A percentile compares a stretch with the other conserved stretches of the same genome.
phyloP scores from a whole-genome alignment of 1,140 invertebrate genomes.

The Calliphora vicina region DNA sequence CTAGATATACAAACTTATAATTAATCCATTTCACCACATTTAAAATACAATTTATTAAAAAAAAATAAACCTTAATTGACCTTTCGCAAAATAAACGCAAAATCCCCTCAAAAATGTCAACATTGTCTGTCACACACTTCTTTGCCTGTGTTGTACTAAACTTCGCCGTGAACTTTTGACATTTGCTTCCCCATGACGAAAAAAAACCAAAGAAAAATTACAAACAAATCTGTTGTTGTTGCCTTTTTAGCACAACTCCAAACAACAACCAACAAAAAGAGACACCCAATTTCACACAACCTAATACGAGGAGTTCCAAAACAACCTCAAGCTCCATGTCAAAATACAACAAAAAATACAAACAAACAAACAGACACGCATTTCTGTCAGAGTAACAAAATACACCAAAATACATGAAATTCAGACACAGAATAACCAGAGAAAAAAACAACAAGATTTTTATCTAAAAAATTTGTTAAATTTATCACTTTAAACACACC shows the following conservation, averaged over 20 bases:
- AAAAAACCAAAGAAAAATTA: background rate
- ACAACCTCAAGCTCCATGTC: background rate
- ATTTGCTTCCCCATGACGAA: background rate
- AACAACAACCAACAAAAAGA: background rate
- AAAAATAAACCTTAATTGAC: too few relatives aligned
- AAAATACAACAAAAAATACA: background rate
- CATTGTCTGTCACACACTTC: background rate
- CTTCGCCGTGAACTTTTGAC: background rate
- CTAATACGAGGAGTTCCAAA: background rate
- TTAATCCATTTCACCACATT: too few relatives aligned
- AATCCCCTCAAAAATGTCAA: too few relatives aligned
- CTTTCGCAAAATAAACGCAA: too few relatives aligned
- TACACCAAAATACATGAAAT: too few relatives aligned
- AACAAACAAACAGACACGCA: background rate
- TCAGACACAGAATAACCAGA: background rate
- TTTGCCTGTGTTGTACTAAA: background rate
- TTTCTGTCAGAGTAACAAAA: background rate
- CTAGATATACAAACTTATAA: too few relatives aligned
- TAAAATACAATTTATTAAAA: too few relatives aligned
- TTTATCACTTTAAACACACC: slow-evolving; percentile 39
- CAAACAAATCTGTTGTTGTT: background rate
- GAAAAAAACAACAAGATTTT: slow-evolving; percentile 33
- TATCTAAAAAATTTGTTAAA: slow-evolving; percentile 40
- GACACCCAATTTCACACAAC: slow-evolving; percentile 22
- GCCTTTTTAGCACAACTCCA: background rate